phyloP scores from a whole-genome alignment of 2,888 invertebrate species.

The Caenorhabditis macrosperma region DNA sequence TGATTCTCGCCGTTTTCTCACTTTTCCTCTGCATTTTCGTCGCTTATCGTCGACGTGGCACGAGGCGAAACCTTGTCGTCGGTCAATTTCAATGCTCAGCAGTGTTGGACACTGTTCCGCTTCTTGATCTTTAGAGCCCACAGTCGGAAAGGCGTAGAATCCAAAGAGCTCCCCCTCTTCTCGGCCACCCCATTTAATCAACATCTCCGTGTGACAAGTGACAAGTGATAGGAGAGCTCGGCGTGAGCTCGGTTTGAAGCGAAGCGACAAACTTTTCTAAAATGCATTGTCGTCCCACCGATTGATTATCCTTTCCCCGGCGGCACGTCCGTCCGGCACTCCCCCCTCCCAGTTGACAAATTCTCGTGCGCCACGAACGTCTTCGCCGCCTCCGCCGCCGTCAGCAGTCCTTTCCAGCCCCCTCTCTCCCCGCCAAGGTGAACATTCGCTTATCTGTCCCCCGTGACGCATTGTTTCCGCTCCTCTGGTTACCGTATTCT shows the following conservation, averaged over 20 bases:
- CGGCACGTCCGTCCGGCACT: neutral
- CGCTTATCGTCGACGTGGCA: neutral
- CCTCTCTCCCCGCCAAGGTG: slow-evolving; percentile 32
- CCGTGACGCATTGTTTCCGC: slow-evolving; percentile 28
- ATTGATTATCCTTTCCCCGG: slow-evolving; percentile 53
- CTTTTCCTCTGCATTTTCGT: slow-evolving; percentile 2
- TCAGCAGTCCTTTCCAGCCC: neutral
- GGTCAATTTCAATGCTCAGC: neutral
- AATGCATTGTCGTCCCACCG: slow-evolving; percentile 49
- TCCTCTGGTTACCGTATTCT: slow-evolving; percentile 19
- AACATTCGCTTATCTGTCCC: slow-evolving; percentile 1
- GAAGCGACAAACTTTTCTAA: slow-evolving; percentile 31
- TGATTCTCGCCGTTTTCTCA: slow-evolving; percentile 28
- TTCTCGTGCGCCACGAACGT: slow-evolving; percentile 49
- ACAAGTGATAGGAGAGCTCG: slow-evolving; percentile 34
- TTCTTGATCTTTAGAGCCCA: neutral
- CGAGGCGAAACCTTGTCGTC: neutral
- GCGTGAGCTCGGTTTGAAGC: no score
- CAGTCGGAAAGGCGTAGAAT: neutral
- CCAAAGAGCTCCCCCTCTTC: neutral
- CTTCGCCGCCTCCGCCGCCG: neutral
- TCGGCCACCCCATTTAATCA: slow-evolving; percentile 15
- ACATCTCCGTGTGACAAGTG: slow-evolving; percentile 33
- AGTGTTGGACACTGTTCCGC: neutral
- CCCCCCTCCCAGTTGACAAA: slow-evolving; percentile 29